Conservation (phyloP, 1,140 invertebrate genomes). For the Drusus annulatus region DNA sequence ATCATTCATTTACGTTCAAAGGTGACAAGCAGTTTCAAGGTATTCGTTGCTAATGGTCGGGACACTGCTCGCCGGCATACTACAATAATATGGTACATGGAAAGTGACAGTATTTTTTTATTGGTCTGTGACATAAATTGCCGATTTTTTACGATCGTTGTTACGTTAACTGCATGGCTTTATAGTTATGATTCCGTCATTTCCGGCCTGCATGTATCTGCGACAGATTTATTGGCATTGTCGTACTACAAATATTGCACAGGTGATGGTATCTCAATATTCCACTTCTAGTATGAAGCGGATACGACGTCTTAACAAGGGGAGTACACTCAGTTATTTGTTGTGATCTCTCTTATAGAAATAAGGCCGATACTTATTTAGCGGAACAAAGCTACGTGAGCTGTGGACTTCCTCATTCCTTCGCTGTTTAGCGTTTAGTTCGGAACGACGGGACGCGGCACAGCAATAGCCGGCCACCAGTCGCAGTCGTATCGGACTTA, state of each 20-base stretch:
- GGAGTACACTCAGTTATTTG: not conserved
- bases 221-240: no score
- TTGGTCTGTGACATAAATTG: no score
- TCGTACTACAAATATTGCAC: no score
- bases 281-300: no score
- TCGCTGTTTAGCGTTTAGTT: constrained; percentile 17
- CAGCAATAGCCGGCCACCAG: not conserved
- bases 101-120: not conserved
- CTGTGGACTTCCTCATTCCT: constrained; percentile 54
- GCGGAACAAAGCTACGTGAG: constrained; percentile 16
- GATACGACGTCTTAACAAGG: no score
- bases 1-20: constrained; percentile 11
- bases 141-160: no score
- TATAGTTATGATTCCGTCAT: no score
- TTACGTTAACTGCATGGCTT: no score
- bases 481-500: constrained; percentile 33
- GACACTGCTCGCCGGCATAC: not conserved
- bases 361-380: constrained; percentile 4
- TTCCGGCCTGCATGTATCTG: no score
- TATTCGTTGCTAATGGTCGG: constrained; percentile 10
- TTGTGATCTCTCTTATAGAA: constrained; percentile 3
- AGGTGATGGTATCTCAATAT: no score
- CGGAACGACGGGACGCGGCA: not conserved
- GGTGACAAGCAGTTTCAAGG: constrained; percentile 40
- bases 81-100: not conserved